Evolutionary conservation across 2,113 vertebrate genomes (phyloP), one percentile per base, ranked within the genome.

Genomic region (Bucco capensis): DNA sequence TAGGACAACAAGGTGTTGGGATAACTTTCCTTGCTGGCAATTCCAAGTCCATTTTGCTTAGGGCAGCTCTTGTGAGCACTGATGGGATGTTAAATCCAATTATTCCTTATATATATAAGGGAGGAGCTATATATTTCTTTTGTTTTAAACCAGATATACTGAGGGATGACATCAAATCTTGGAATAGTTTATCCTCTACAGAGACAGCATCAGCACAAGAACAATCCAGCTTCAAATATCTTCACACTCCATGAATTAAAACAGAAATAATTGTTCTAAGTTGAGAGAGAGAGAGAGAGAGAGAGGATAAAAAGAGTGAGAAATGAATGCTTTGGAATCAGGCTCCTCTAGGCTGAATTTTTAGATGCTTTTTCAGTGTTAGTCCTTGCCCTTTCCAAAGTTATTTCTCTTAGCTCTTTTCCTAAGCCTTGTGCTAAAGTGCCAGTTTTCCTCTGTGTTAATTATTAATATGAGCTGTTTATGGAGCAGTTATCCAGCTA

Each of bases 391-490:
- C 97, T 97, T 97, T 89, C 87, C 66, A 66, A 97, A 97, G 97
- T 96, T 97, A 97, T 93, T 96, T 94, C 97, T 96, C 64, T 91
- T 94, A 95, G 93, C 94, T 96, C 70, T 96, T 96, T 98, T 98
- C 97, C 96, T 88, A 89, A 94, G 91, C 85, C 85, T 84, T 94
- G 82, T 66, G 88, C 74, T 90, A 94, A 97, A 93, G 90, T 90
- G 90, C 90, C 87, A 89, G 91, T 95, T 96, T 97, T 96, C 96
- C 96, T 97, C 96, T 91, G 88, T 98, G 97, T 99, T 99, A 99
- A 99, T 99, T 98, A 99, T 99, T 99, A 99, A 98, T 98, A 91
- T 98, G 98, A 98, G 98, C 98, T 96, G 98, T 98, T 98, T 99
- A 98, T 98, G 98, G 98, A 97, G 98, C 97, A 98, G 98, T 98